Conservation (phyloP, 2,797 vertebrate species). For the Capromys pilorides region DNA sequence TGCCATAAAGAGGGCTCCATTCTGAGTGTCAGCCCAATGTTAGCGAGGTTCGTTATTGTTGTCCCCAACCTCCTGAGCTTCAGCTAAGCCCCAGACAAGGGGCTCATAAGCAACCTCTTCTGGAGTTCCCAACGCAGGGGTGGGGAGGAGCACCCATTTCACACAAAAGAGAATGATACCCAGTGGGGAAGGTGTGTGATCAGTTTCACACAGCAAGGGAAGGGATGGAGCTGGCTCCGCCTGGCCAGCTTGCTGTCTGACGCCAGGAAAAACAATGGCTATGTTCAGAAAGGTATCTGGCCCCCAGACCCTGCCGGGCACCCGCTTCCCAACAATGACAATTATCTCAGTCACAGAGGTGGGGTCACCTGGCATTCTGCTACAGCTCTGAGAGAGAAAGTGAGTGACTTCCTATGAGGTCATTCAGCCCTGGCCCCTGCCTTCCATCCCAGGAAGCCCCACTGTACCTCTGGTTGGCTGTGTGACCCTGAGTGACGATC, state of each 20-base stretch:
- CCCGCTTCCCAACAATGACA: conserved; percentile 39
- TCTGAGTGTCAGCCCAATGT: not conserved
- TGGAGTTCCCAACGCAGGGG: not conserved
- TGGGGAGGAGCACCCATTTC: not conserved
- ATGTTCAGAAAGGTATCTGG: not conserved
- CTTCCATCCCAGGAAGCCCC: not conserved
- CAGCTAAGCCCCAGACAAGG: not conserved
- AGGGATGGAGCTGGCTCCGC: not conserved
- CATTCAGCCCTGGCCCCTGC: not conserved
- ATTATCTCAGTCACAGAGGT: conserved; percentile 60
- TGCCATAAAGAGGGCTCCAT: not conserved
- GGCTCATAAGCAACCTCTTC: not conserved
- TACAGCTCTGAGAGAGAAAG: conserved; percentile 63
- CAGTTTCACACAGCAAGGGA: not conserved
- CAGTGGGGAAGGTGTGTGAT: not conserved
- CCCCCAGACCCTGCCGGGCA: not conserved
- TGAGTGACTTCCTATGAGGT: conserved; percentile 49
- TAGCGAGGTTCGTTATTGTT: not conserved
- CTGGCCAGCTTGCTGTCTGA: too few species aligned
- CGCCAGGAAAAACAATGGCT: not conserved
- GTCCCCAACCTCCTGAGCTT: not conserved
- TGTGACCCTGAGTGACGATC: not conserved
- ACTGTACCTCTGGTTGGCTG: not conserved
- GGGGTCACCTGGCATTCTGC: not conserved
- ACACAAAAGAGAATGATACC: not conserved